phyloP scores from a whole-genome alignment of 2,113 vertebrate genomes.

The Odontophorus gujanensis region DNA sequence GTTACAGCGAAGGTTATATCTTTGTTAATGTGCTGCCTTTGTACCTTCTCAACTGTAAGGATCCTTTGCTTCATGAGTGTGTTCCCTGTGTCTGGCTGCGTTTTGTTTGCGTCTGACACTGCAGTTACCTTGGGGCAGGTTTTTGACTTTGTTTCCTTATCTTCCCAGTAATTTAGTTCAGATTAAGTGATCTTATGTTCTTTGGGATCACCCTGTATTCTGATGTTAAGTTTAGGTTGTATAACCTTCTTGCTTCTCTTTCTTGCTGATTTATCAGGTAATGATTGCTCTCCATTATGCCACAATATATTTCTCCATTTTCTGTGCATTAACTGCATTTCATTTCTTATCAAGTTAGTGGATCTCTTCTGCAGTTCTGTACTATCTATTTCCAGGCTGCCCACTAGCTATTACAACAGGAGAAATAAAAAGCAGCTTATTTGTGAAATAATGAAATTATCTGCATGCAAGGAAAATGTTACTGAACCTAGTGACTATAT shows the following conservation, averaged over 20 bases:
- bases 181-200: neutral
- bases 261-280: neutral
- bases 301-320: neutral
- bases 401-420: neutral
- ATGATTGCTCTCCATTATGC: neutral
- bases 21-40: neutral
- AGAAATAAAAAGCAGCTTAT: neutral
- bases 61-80: neutral
- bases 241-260: neutral
- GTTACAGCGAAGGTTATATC: neutral
- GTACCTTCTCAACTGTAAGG: neutral
- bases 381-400: neutral
- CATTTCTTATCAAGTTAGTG: neutral
- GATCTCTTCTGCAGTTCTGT: neutral
- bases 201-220: neutral
- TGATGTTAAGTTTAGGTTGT: neutral
- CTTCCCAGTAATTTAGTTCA: neutral
- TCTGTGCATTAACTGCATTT: neutral
- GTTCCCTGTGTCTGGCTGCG: neutral
- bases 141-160: neutral
- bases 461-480: neutral
- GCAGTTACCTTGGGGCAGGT: neutral
- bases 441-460: neutral
- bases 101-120: neutral
- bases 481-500: neutral